A percentile compares a stretch with the other conserved stretches of the same genome.
phyloP scores from a whole-genome alignment of 2,888 invertebrate genomes.

The Chrysolina oricalcia region DNA sequence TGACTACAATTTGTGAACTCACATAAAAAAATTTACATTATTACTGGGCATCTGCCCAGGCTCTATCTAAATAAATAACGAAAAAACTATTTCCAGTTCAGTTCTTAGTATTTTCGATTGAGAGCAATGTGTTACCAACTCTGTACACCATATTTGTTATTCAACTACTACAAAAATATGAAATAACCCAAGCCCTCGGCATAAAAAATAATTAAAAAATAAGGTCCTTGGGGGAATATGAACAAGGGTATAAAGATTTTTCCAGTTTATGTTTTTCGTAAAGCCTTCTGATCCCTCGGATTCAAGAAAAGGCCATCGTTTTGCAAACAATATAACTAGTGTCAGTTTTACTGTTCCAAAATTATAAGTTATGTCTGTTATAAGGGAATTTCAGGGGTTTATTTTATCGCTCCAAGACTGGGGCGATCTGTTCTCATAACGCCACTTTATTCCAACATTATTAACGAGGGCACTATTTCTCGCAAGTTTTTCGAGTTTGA shows the following conservation, averaged over 20 bases:
- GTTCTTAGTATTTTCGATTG: too few species aligned
- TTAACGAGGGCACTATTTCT: conserved; percentile 1
- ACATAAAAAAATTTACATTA: too few species aligned
- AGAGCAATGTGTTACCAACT: too few species aligned
- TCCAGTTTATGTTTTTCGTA: conserved; percentile 22
- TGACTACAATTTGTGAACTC: too few species aligned
- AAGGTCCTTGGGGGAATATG: not conserved
- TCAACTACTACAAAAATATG: not conserved
- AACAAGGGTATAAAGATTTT: not conserved
- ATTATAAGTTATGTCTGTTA: conserved; percentile 70
- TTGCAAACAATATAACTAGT: conserved; percentile 69
- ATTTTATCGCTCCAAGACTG: conserved; percentile 48
- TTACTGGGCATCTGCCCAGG: too few species aligned
- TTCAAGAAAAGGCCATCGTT: conserved; percentile 63
- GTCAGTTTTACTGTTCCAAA: conserved; percentile 69
- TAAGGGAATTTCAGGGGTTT: conserved; percentile 67
- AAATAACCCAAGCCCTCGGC: not conserved
- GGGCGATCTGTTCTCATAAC: conserved; percentile 47
- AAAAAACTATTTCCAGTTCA: too few species aligned
- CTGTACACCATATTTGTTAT: not conserved
- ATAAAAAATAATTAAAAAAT: not conserved
- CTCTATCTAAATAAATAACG: too few species aligned
- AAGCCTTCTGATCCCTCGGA: conserved; percentile 51
- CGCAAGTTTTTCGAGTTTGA: not conserved
- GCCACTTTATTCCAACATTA: conserved; percentile 18